Evolutionary conservation across 2,113 vertebrate species (phyloP).

Genomic region (Archocentrus centrarchus): DNA sequence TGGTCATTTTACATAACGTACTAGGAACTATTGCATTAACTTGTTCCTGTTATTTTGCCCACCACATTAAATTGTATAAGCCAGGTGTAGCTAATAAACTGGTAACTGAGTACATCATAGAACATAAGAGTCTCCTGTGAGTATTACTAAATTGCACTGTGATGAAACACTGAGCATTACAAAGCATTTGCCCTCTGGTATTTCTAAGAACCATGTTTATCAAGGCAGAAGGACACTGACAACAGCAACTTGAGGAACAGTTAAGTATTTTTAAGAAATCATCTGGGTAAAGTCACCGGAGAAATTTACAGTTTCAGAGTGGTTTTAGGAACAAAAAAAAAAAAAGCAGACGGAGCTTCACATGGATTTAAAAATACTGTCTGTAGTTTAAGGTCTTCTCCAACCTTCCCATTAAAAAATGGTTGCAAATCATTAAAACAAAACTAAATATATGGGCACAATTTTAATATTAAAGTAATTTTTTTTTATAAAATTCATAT

Average conservation of each 20-base stretch:
- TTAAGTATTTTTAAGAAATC: constrained; percentile 3
- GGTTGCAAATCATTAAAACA: not conserved
- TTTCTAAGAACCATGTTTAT: not conserved
- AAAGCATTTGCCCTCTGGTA: not conserved
- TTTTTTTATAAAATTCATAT: constrained; percentile 47
- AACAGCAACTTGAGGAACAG: constrained; percentile 7
- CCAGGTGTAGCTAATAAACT: not conserved
- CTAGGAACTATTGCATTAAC: not conserved
- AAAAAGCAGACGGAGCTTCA: constrained; percentile 12
- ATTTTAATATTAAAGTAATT: not conserved
- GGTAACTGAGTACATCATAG: not conserved
- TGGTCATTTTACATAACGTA: not conserved
- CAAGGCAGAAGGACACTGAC: constrained; percentile 8
- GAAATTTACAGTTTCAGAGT: constrained; percentile 48
- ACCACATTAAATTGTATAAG: not conserved
- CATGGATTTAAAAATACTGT: constrained; percentile 61
- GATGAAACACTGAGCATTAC: not conserved
- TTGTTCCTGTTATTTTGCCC: not conserved
- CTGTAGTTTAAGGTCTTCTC: not conserved
- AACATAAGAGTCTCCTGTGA: not conserved
- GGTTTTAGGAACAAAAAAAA: constrained; percentile 32
- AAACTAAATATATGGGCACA: constrained; percentile 20
- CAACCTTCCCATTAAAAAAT: constrained; percentile 1
- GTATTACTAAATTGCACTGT: not conserved
- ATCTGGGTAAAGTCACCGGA: not conserved